These are phyloP conservation scores for Tichodroma muraria DNA, from an alignment of 2,113 vertebrate genomes.

Conservation along the genomic window DNA sequence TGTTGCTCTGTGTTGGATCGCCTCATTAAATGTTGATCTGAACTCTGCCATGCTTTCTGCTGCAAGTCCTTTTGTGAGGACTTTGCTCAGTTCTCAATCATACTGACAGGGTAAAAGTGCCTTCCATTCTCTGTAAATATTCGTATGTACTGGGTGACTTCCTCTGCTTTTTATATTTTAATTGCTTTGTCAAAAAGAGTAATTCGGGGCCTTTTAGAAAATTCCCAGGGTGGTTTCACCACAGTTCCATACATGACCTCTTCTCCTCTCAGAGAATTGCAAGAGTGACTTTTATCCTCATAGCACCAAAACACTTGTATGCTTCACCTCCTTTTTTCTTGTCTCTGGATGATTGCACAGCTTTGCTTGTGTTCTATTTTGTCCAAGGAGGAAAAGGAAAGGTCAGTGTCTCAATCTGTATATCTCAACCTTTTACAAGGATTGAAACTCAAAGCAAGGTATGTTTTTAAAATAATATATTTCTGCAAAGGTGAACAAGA, in stretches of 20 bases:
- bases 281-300: slow-evolving; percentile 3
- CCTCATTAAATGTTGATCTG: background rate
- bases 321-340: background rate
- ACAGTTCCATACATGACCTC: background rate
- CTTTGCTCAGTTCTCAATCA: background rate
- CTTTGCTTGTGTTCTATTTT: background rate
- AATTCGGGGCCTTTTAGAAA: slow-evolving; percentile 1
- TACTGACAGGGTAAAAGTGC: background rate
- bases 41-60: background rate
- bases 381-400: background rate
- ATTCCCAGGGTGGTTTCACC: background rate
- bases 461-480: background rate
- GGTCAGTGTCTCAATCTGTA: slow-evolving; percentile 9
- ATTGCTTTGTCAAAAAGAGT: slow-evolving; percentile 45
- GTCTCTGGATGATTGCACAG: background rate
- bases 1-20: background rate
- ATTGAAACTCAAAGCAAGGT: background rate
- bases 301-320: background rate
- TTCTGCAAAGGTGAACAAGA: background rate
- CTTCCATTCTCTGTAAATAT: slow-evolving; percentile 1
- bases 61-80: background rate
- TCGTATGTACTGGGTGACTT: background rate
- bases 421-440: slow-evolving; percentile 1
- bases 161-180: slow-evolving; percentile 45
- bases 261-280: background rate